Evolutionary conservation across 2,888 invertebrate species (phyloP), one percentile per base, ranked within the genome.

Genomic region (Nomada goodeniana): DNA sequence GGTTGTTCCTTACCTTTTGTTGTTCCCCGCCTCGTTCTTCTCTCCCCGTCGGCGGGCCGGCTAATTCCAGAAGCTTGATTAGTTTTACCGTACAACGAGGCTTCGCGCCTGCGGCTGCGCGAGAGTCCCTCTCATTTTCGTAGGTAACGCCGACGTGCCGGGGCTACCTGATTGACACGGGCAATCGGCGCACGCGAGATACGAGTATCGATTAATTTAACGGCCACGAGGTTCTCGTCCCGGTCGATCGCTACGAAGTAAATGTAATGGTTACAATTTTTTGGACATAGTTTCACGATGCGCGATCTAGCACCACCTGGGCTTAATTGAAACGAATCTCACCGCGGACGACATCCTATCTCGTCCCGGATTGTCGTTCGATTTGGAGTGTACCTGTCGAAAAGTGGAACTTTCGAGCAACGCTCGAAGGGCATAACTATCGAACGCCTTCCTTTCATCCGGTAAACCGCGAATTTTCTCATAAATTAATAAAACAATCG

Each of bases 1-100:
- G 13, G 5, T 53, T 90, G 86, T 89, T 85, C n/a, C 29, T 84
- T 63, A 23, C 26, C 72, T 47, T 47, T 36, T 1, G 13, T 18
- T n/a, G 20, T 10, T n/a, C 42, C 26, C 15, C 13, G 36, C 18
- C 89, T 87, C 86, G 85, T 84, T 64, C 61, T n/a, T 23, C 23
- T 44, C 23, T n/a, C 11, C 13, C 65, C 23, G 50, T 69, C 70
- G 50, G 59, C 72, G 59, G 55, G 83, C 82, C 79, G 83, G 86
- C 91, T 90, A 90, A 91, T 91, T 91, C 91, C 91, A 90, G 91
- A 87, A 91, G 91, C 91, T 90, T 90, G 90, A 91, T 91, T 91
- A 91, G 89, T 90, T 90, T 90, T 82, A 87, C 80, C 82, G 80
- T 85, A 80, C 81, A 82, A 86, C 82, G 71, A 79, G 80, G 67